Base-by-base conservation (phyloP, 2,113 vertebrate species). In the Herpailurus yagouaroundi region DNA sequence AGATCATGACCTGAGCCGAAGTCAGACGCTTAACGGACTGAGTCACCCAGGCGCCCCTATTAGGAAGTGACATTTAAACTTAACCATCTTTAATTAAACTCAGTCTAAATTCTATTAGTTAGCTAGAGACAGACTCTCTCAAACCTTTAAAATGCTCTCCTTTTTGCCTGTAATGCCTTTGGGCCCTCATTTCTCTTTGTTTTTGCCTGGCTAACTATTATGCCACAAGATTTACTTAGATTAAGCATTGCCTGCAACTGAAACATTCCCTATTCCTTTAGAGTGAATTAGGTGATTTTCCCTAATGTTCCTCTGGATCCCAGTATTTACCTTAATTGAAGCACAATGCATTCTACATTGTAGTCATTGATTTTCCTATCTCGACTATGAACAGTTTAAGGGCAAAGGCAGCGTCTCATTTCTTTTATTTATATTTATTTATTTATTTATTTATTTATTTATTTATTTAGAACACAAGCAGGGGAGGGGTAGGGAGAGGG, bases 31-130 rank as follows among this genome's bases (percentile, higher is more conserved):
- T 45, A 9, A 45, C 1, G 8, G 45, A 45, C 45, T 45, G 45
- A 45, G 45, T 45, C 45, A 45, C 45, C 45, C 45, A 45, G 45
- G 45, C 1, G 45, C 45, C 45, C 45, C 8, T 45, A 77, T 76
- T 66, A 68, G 66, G 3, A 76, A 76, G 81, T 76, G 33, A 74
- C 81, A 74, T 93, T 97, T 93, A 93, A 95, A 95, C 77, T 79
- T 82, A 89, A 25, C 86, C n/a, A 95, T 93, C 41, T 89, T 89
- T 89, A 77, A 13, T 89, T 93, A 86, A 74, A 68, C 74, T 86
- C 73, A 85, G 25, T 80, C 14, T 84, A 84, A 84, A 89, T 71
- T 91, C 31, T 92, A 18, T 83, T 82, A 41, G 48, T 73, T 80
- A 88, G n/a, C 41, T 16, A 86, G 38, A 84, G 33, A 63, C 11